phyloP scores from a whole-genome alignment of 2,888 invertebrate genomes.

The Lasioglossum pauxillum region DNA sequence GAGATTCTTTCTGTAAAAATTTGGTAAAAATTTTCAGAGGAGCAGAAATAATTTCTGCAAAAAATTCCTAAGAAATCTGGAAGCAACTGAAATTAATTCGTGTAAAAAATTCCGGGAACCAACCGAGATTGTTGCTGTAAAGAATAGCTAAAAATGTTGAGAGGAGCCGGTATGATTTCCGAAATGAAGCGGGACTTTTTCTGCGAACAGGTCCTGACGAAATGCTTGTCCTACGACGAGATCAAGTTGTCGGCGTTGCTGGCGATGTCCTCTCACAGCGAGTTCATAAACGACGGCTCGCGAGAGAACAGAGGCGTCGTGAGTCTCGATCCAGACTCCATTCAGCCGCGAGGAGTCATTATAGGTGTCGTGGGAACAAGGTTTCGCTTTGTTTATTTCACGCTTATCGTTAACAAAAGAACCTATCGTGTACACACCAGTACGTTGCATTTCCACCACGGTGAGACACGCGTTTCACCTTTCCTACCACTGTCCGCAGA shows the following conservation, averaged over 20 bases:
- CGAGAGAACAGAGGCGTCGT: constrained; percentile 86
- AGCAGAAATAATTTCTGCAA: neutral
- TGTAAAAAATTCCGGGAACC: neutral
- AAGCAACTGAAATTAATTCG: too few relatives aligned
- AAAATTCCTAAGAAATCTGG: neutral
- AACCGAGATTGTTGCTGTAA: too few relatives aligned
- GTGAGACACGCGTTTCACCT: neutral
- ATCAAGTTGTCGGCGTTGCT: constrained; percentile 87
- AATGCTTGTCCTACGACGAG: constrained; percentile 88
- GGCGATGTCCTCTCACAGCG: constrained; percentile 86
- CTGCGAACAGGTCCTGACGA: constrained; percentile 82
- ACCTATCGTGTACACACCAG: neutral
- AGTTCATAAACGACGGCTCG: constrained; percentile 87
- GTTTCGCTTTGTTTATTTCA: constrained; percentile 64
- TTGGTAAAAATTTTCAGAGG: neutral
- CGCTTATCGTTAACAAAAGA: constrained; percentile 11
- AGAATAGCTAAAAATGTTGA: too few relatives aligned
- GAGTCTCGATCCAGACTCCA: constrained; percentile 83
- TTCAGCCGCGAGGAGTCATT: constrained; percentile 85
- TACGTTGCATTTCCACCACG: neutral
- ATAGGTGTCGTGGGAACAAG: constrained; percentile 83
- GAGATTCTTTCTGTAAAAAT: neutral
- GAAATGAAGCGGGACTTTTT: neutral
- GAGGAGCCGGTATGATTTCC: too few relatives aligned
- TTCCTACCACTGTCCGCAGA: constrained; percentile 72